Evolutionary conservation across 2,113 vertebrate species (phyloP).

Genomic region (Todiramphus saurophagus): DNA sequence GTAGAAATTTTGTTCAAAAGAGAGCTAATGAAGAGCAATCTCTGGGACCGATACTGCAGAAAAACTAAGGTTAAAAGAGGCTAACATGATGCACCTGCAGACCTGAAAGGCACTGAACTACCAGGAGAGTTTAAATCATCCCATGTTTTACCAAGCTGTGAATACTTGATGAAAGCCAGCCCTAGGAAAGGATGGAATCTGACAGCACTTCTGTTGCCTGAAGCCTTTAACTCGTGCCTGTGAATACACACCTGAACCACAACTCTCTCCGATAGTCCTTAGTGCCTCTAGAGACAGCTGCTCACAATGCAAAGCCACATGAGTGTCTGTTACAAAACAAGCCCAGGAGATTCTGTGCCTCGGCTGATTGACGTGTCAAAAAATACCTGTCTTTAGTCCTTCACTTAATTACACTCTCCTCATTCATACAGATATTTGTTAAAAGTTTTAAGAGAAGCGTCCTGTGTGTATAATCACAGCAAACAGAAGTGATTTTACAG

Average conservation of each 20-base stretch:
- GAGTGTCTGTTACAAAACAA: neutral
- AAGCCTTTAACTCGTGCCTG: neutral
- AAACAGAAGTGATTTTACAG: neutral
- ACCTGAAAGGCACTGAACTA: neutral
- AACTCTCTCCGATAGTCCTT: neutral
- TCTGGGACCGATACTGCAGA: constrained; percentile 22
- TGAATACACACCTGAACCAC: neutral
- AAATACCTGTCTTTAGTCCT: neutral
- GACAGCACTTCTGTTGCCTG: neutral
- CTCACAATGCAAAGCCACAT: neutral
- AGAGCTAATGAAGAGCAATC: constrained; percentile 4
- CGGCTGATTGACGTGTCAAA: neutral
- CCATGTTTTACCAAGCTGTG: neutral
- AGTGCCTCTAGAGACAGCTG: neutral
- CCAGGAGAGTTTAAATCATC: neutral
- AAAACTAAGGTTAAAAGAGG: neutral
- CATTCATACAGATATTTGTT: neutral
- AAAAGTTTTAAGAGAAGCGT: neutral
- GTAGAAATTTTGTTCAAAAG: neutral
- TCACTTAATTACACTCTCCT: neutral
- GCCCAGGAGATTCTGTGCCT: neutral
- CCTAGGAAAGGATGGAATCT: neutral
- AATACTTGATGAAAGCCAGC: neutral
- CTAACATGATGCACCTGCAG: neutral
- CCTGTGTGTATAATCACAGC: neutral